Conservation (phyloP, 2,113 vertebrate genomes). For the Pogonocichla stellata region DNA sequence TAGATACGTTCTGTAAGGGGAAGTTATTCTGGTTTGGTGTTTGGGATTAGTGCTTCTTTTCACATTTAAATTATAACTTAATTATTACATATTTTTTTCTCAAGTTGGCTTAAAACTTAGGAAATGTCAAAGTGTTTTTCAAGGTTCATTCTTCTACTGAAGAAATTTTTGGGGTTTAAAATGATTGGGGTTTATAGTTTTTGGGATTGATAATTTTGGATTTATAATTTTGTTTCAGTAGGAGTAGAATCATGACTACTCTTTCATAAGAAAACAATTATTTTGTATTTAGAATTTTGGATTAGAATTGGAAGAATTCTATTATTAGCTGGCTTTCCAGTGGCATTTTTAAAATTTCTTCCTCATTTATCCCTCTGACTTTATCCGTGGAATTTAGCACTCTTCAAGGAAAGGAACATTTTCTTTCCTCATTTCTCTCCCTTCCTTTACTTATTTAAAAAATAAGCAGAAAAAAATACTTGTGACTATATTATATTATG, state of each 20-base stretch:
- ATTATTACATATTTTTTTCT: background rate
- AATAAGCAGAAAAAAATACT: background rate
- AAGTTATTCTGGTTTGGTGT: fast-evolving
- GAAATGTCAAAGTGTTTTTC: background rate
- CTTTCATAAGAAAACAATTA: background rate
- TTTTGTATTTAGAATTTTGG: background rate
- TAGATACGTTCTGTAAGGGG: background rate
- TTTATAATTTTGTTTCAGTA: background rate
- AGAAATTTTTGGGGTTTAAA: background rate
- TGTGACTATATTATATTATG: conserved; percentile 53
- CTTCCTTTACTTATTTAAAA: background rate
- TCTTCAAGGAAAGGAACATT: background rate
- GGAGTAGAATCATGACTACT: background rate
- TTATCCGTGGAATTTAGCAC: background rate
- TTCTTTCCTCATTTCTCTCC: background rate
- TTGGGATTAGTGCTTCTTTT: fast-evolving
- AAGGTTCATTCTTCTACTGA: background rate
- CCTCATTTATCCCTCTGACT: background rate
- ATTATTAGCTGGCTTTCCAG: background rate
- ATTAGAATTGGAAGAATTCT: background rate
- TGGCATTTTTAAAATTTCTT: background rate
- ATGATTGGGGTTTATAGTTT: background rate
- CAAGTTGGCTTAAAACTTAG: background rate
- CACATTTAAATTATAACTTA: background rate
- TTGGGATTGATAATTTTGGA: background rate